Percentiles rank a stretch among this genome's conserved stretches.
These are phyloP conservation scores for Chelonia mydas DNA, from an alignment of 2,797 vertebrate species.

Conservation along the genomic window DNA sequence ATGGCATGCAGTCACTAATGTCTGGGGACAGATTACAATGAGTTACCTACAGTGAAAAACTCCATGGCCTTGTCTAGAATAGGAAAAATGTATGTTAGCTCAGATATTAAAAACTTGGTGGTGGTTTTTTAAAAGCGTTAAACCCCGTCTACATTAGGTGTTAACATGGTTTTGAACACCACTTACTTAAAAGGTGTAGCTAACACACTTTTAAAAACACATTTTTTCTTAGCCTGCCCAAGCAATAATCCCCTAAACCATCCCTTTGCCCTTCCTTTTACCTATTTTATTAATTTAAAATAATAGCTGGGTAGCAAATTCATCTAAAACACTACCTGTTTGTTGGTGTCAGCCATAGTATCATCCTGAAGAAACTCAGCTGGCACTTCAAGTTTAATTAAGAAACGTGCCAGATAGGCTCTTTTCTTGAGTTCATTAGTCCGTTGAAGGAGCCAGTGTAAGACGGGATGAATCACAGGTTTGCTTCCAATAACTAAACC, in stretches of 20 bases:
- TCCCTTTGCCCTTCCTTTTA: neutral
- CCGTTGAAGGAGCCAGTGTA: slow-evolving; percentile 95
- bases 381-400: slow-evolving; percentile 94
- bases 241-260: neutral
- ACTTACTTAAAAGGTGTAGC: neutral
- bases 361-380: slow-evolving; percentile 95
- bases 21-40: neutral
- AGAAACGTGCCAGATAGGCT: slow-evolving; percentile 94
- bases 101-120: neutral
- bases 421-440: slow-evolving; percentile 93
- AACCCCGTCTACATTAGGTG: neutral
- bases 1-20: neutral
- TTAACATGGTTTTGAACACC: neutral
- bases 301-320: fast-evolving
- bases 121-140: neutral
- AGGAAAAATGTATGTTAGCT: neutral
- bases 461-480: slow-evolving; percentile 92
- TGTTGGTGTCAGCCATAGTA: slow-evolving; percentile 89
- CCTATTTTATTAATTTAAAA: neutral
- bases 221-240: neutral
- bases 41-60: slow-evolving; percentile 17
- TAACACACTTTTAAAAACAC: neutral
- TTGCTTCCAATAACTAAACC: slow-evolving; percentile 94
- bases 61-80: neutral
- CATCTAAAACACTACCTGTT: slow-evolving; percentile 85